Conservation (phyloP, 92 coral and sea anemone genomes). For the Bergia sp. region DNA sequence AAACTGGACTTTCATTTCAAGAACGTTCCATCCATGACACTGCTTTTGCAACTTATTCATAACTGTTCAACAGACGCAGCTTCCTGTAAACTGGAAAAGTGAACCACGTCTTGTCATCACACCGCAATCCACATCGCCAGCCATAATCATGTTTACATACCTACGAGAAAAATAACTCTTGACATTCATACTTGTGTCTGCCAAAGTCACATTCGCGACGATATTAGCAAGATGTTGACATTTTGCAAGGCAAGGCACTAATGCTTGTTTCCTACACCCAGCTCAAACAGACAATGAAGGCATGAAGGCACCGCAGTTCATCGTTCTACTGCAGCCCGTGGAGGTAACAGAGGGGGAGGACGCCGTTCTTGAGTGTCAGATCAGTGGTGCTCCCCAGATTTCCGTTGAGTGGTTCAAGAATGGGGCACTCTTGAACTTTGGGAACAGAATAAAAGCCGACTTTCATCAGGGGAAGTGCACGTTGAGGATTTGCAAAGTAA, state of each 20-base stretch:
- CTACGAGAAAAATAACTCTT: neutral
- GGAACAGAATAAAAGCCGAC: slow-evolving; percentile 58
- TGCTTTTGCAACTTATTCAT: neutral
- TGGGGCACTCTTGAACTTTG: slow-evolving; percentile 69
- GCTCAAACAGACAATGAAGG: slow-evolving; percentile 45
- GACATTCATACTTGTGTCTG: slow-evolving; percentile 27
- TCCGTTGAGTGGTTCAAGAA: slow-evolving; percentile 90
- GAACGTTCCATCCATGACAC: slow-evolving; percentile 23
- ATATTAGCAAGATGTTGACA: neutral
- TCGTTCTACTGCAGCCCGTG: slow-evolving; percentile 66
- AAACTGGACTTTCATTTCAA: neutral
- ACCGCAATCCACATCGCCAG: neutral
- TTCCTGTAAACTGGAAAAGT: slow-evolving; percentile 10
- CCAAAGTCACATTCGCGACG: slow-evolving; percentile 40
- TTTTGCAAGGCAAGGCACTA: slow-evolving; percentile 36
- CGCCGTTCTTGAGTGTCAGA: slow-evolving; percentile 70
- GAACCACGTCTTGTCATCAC: slow-evolving; percentile 6
- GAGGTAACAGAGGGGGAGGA: slow-evolving; percentile 79
- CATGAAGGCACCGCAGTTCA: slow-evolving; percentile 74
- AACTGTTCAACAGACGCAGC: slow-evolving; percentile 9
- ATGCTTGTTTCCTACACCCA: slow-evolving; percentile 42
- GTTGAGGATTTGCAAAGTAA: slow-evolving; percentile 55
- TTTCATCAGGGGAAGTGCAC: slow-evolving; percentile 66
- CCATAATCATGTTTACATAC: slow-evolving; percentile 1
- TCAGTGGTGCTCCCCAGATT: slow-evolving; percentile 71